Conservation (phyloP, 2,797 vertebrate genomes). For the Coccyzus lansbergi region DNA sequence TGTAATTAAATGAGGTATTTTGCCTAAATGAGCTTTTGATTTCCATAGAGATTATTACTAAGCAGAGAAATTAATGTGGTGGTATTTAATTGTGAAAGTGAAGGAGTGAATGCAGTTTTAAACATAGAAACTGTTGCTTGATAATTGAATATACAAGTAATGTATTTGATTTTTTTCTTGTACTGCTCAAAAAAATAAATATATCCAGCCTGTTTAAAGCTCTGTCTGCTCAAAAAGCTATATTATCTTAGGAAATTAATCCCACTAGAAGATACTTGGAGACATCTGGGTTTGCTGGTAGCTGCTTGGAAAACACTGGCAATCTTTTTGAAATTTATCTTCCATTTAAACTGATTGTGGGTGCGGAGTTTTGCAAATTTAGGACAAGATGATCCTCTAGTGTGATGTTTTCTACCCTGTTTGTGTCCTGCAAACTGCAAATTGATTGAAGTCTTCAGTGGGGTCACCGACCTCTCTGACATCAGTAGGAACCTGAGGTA, state of each 20-base stretch:
- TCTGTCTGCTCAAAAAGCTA: neutral
- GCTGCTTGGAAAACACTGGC: neutral
- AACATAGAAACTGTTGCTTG: slow-evolving; percentile 15
- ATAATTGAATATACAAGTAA: neutral
- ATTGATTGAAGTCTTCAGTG: neutral
- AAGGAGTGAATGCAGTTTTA: neutral
- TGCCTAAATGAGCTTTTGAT: slow-evolving; percentile 13
- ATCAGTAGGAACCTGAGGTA: neutral
- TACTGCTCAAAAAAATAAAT: slow-evolving; percentile 56
- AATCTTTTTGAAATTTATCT: neutral
- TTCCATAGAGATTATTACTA: slow-evolving; percentile 6
- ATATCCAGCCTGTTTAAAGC: neutral
- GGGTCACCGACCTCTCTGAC: neutral
- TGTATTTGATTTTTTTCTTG: slow-evolving; percentile 17
- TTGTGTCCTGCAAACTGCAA: neutral
- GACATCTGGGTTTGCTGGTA: neutral
- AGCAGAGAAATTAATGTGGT: neutral
- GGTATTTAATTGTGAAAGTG: slow-evolving; percentile 25
- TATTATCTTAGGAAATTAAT: neutral
- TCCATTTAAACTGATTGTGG: neutral
- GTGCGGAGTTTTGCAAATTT: neutral
- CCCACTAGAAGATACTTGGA: neutral
- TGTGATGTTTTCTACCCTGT: neutral
- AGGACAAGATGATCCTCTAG: neutral
- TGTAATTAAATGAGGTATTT: slow-evolving; percentile 28